Base-by-base conservation (phyloP, 2,113 vertebrate species). In the Puma concolor region DNA sequence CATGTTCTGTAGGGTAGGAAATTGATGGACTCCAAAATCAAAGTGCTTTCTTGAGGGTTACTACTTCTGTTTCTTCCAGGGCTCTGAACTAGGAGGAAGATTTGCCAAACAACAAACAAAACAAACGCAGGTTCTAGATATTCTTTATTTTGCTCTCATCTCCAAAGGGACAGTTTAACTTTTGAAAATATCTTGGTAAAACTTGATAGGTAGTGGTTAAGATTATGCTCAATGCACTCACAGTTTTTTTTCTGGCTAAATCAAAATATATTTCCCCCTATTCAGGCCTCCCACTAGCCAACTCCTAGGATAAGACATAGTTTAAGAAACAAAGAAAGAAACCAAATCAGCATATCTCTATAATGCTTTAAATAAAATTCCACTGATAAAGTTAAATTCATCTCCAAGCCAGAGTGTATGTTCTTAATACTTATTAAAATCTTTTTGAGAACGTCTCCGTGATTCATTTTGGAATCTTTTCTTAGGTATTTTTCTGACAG, bases 391-490 rank as follows among this genome's bases (percentile, higher is more conserved):
- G 38, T 88, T 89, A 71, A 96, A 48, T 50, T 91, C 36, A 84
- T 94, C 52, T 60, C 64, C 31, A 88, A 88, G 50, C 87, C 27
- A 94, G 31, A 7, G 57, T 81, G 17, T 88, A 69, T 60, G 31
- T 54, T 92, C 33, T 63, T 97, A 84, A 93, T 97, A 91, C 96
- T 96, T 98, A 91, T 88, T 69, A 93, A 13, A 76, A 71, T 90
- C 31, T 60, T 97, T 89, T 96, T 41, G 69, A 79, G 77, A 91
- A 96, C 83, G 33, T 96, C 80, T 94, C 64, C 52, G 92, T 96
- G 94, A 96, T 97, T 96, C 88, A 96, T 91, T 97, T 94, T 79
- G 90, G 80, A 95, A 94, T 95, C 52, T 95, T 96, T 96, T 92
- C 87, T 72, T 76, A 71, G 69, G 48, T 64, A 36, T 93, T 85